Evolutionary conservation across 1,140 invertebrate genomes (phyloP).

Genomic region (Polypedilum vanderplanki): DNA sequence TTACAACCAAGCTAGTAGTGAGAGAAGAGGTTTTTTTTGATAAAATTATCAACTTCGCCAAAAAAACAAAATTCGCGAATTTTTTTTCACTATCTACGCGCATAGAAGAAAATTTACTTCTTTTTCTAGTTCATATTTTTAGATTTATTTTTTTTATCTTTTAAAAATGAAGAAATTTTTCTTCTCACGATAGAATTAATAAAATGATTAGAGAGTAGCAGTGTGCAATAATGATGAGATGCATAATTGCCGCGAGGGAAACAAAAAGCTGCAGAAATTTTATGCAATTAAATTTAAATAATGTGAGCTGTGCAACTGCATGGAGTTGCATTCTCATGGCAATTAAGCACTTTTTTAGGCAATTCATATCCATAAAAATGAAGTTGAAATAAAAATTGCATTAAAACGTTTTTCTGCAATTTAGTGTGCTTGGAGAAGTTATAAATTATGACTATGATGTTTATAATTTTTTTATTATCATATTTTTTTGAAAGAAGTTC

Average conservation of each 20-base stretch:
- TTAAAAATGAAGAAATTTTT: no score
- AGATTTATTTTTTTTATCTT: neutral
- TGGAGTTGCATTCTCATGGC: no score
- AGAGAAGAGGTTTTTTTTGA: neutral
- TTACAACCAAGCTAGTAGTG: neutral
- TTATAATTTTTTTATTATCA: neutral
- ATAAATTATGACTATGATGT: slow-evolving; percentile 6
- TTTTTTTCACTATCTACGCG: neutral
- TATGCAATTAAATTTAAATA: no score
- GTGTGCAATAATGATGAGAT: no score
- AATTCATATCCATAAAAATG: neutral
- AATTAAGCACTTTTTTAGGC: no score
- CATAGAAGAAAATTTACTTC: neutral
- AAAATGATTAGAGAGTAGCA: no score
- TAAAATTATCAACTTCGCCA: neutral
- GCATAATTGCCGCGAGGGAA: no score
- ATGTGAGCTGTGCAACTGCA: no score
- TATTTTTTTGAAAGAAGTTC: neutral
- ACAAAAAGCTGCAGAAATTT: no score
- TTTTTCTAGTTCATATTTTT: neutral
- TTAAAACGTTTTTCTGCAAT: neutral
- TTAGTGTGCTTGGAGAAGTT: neutral
- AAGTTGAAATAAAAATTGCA: neutral
- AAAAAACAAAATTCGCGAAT: neutral
- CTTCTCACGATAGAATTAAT: no score